Conservation (phyloP, 23 tunicate species). For the Botrylloides violaceus region DNA sequence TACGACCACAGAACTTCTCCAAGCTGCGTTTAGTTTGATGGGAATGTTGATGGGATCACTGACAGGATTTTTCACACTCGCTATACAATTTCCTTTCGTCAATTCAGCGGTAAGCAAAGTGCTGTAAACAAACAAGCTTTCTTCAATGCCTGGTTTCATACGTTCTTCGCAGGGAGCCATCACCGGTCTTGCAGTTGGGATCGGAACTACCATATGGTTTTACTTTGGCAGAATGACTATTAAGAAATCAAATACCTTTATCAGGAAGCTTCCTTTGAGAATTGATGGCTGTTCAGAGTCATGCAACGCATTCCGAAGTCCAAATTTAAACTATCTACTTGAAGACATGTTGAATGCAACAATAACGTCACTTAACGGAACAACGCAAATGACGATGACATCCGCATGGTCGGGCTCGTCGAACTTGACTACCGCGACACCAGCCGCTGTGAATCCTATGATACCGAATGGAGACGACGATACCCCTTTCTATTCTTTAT, state of each 20-base stretch:
- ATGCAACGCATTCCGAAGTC: background rate
- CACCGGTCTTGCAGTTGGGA: constrained; percentile 24
- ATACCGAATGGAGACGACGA: background rate
- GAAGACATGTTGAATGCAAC: background rate
- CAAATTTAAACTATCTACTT: background rate
- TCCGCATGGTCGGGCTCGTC: background rate
- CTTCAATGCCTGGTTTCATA: background rate
- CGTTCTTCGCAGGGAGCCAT: constrained; percentile 27
- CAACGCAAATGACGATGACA: background rate
- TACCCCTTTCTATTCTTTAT: constrained; percentile 13
- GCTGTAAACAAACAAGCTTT: background rate
- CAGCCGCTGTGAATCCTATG: background rate
- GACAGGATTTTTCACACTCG: constrained; percentile 35
- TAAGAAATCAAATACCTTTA: constrained; percentile 4
- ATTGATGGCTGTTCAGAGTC: background rate
- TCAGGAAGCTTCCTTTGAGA: constrained; percentile 1
- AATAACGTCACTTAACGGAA: too few relatives aligned
- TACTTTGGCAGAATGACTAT: constrained; percentile 29
- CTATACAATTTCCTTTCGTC: constrained; percentile 53
- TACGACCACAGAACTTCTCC: constrained; percentile 33
- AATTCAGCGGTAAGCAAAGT: constrained; percentile 18
- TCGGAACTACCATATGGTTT: constrained; percentile 27
- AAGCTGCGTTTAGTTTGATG: constrained; percentile 51
- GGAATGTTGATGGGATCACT: constrained; percentile 41
- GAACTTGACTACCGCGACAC: background rate